Evolutionary conservation across 2,888 invertebrate genomes (phyloP).

Genomic region (Thyatira batis): DNA sequence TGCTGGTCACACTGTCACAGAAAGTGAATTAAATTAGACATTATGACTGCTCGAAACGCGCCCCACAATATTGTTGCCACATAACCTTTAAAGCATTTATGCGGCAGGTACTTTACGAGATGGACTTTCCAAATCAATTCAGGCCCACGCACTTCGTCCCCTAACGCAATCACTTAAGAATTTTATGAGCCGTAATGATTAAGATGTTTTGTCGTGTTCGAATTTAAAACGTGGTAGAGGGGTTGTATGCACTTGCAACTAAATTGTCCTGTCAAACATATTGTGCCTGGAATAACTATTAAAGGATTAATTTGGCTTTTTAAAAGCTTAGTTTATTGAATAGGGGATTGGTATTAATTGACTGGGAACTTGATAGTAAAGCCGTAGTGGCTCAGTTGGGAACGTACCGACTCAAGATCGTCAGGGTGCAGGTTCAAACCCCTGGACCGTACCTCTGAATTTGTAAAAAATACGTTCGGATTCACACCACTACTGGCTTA

Average conservation of each 20-base stretch:
- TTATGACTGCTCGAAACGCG: slow-evolving; percentile 22
- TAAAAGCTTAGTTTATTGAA: slow-evolving; percentile 22
- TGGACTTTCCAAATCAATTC: slow-evolving; percentile 76
- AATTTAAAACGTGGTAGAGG: slow-evolving; percentile 55
- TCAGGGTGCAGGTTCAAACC: too few relatives aligned
- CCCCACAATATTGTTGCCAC: slow-evolving; percentile 40
- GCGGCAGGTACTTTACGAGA: slow-evolving; percentile 63
- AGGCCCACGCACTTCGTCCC: slow-evolving; percentile 69
- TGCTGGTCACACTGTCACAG: background rate
- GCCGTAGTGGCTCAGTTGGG: too few relatives aligned
- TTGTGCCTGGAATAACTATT: slow-evolving; percentile 76
- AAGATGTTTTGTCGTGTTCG: slow-evolving; percentile 75
- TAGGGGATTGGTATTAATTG: slow-evolving; percentile 28
- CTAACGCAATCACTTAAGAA: slow-evolving; percentile 80
- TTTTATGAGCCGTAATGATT: slow-evolving; percentile 81
- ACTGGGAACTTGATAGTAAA: slow-evolving; percentile 20
- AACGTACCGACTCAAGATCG: too few relatives aligned
- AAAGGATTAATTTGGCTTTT: slow-evolving; percentile 62
- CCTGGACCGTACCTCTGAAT: too few relatives aligned
- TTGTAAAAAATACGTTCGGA: too few relatives aligned
- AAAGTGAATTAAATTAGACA: slow-evolving; percentile 7
- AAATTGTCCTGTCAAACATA: slow-evolving; percentile 64
- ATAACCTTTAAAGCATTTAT: slow-evolving; percentile 39
- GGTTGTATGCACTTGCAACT: slow-evolving; percentile 30
- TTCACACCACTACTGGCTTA: too few relatives aligned